These are phyloP conservation scores for Melanitta fusca DNA, from an alignment of 2,797 vertebrate genomes.

Conservation along the genomic window DNA sequence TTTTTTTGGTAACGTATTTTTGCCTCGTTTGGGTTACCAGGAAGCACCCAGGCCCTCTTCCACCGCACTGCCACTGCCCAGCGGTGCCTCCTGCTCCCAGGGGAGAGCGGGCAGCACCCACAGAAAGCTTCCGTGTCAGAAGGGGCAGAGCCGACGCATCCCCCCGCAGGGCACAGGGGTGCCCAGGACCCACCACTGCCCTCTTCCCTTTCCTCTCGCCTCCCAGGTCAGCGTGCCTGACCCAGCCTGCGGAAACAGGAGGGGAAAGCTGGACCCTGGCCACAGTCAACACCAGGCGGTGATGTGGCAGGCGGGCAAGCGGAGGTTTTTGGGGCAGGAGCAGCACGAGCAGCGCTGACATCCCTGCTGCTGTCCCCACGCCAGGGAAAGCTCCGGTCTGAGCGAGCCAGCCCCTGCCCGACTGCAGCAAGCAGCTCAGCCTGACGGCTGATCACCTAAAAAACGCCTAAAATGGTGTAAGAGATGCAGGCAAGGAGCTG, in stretches of 20 bases:
- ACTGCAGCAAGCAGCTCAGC: background rate
- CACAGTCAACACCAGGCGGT: background rate
- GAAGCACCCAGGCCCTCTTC: no score
- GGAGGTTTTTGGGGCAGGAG: background rate
- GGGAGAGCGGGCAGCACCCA: fast-evolving
- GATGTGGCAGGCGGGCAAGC: fast-evolving
- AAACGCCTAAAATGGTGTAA: background rate
- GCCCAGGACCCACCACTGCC: background rate
- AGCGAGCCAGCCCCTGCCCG: background rate
- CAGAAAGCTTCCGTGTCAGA: background rate
- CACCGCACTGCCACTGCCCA: background rate
- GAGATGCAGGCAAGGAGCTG: background rate
- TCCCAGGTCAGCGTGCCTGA: background rate
- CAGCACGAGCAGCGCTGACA: background rate
- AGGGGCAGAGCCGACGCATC: background rate
- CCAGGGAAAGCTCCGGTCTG: fast-evolving
- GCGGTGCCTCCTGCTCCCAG: background rate
- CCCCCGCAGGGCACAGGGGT: fast-evolving
- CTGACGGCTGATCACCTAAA: fast-evolving
- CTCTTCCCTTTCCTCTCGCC: background rate
- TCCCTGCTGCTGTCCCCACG: background rate
- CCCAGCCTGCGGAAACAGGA: background rate
- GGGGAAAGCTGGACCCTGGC: background rate
- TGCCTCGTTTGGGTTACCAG: no score
- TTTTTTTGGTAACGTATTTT: background rate